Evolutionary conservation across 1,140 invertebrate species (phyloP).

Genomic region (Aethina tumida): DNA sequence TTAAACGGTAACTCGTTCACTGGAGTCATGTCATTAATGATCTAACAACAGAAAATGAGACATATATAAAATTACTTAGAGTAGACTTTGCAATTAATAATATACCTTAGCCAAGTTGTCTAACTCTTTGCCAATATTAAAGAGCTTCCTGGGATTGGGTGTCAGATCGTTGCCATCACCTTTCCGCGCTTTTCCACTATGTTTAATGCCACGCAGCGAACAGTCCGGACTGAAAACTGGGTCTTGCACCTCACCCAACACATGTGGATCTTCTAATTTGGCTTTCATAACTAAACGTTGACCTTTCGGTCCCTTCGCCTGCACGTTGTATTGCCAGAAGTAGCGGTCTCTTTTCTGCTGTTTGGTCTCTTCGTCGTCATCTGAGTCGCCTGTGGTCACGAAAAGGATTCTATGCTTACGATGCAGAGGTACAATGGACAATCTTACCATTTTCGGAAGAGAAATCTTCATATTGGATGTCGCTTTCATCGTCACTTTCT

Average conservation of each 20-base stretch:
- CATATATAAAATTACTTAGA: not conserved
- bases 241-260: constrained; percentile 79
- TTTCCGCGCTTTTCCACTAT: constrained; percentile 83
- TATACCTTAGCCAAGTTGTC: constrained; percentile 60
- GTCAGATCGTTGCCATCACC: constrained; percentile 97
- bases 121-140: constrained; percentile 83
- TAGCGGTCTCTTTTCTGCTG: constrained; percentile 71
- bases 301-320: constrained; percentile 95
- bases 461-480: constrained; percentile 77
- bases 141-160: constrained; percentile 86
- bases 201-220: constrained; percentile 81
- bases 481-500: constrained; percentile 66
- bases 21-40: constrained; percentile 93
- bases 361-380: constrained; percentile 52
- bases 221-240: constrained; percentile 88
- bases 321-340: constrained; percentile 99
- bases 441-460: constrained; percentile 64
- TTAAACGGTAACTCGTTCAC: constrained; percentile 87
- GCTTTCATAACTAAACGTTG: constrained; percentile 72
- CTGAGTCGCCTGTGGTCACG: constrained; percentile 46
- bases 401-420: constrained; percentile 2
- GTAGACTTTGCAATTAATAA: too few species aligned
- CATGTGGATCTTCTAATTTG: constrained; percentile 85
- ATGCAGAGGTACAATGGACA: not conserved
- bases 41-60: constrained; percentile 45